Conservation (phyloP, 2,888 invertebrate species). For the Melipona bicolor region DNA sequence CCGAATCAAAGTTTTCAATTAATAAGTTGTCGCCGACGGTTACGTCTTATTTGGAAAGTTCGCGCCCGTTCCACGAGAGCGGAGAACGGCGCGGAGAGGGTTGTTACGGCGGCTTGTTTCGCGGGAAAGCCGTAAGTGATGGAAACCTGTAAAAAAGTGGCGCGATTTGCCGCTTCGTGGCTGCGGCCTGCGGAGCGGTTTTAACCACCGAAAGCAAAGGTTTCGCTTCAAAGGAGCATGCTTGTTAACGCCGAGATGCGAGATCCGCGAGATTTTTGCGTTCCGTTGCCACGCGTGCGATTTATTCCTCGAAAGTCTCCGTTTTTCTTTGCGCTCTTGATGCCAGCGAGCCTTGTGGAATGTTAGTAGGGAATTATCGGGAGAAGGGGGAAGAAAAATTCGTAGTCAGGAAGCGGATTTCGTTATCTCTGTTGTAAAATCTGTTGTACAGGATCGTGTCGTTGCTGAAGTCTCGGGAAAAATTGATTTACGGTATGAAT, state of each 20-base stretch:
- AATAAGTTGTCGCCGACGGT: constrained; percentile 62
- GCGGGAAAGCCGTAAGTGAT: not conserved
- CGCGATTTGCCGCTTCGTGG: not conserved
- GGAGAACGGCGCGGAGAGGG: not conserved
- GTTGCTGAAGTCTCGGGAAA: no score
- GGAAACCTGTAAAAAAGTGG: constrained; percentile 20
- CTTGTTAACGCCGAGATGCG: not conserved
- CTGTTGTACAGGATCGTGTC: no score
- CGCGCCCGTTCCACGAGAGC: constrained; percentile 1
- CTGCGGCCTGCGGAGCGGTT: not conserved
- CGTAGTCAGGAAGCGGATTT: not conserved
- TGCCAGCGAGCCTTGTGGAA: not conserved
- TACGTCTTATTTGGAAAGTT: constrained; percentile 55
- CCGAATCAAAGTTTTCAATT: constrained; percentile 69
- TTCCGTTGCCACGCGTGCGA: not conserved
- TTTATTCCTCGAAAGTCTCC: not conserved
- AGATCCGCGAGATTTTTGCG: not conserved
- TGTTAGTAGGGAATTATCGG: no score
- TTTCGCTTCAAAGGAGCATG: not conserved
- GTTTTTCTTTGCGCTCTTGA: not conserved
- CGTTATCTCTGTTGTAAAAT: no score
- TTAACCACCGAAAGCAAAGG: constrained; percentile 9
- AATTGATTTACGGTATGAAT: no score
- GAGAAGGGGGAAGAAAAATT: not conserved
- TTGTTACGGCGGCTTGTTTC: not conserved